These are phyloP conservation scores for Melinaea marsaeus DNA, from an alignment of 2,888 invertebrate genomes.

Conservation along the genomic window DNA sequence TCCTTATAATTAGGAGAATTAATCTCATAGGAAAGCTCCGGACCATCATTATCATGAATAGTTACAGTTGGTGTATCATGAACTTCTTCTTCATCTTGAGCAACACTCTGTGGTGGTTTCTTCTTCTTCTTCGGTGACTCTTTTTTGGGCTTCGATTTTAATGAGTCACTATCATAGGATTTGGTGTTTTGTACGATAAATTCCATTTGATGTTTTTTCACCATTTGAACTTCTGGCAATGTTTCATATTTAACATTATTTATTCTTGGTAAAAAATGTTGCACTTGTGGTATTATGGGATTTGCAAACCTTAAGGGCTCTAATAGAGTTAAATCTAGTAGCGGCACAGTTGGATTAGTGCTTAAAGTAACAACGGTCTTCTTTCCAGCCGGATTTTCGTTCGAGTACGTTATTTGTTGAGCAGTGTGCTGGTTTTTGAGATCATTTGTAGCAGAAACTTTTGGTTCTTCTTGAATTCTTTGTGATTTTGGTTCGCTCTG, in stretches of 20 bases:
- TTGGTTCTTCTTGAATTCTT: constrained; percentile 35
- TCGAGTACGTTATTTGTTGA: constrained; percentile 34
- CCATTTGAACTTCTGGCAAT: constrained; percentile 46
- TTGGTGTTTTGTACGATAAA: constrained; percentile 52
- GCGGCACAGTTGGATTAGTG: constrained; percentile 57
- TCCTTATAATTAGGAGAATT: constrained; percentile 64
- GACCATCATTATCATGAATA: constrained; percentile 47
- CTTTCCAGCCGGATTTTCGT: constrained; percentile 50
- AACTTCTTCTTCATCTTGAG: constrained; percentile 43
- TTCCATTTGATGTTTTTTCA: constrained; percentile 54
- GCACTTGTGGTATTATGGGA: constrained; percentile 70
- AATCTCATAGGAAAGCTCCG: constrained; percentile 62
- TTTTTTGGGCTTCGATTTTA: constrained; percentile 47
- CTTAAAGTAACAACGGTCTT: constrained; percentile 56
- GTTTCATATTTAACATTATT: constrained; percentile 56
- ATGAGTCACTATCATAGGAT: constrained; percentile 47
- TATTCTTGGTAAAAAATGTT: constrained; percentile 68
- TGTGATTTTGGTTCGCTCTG: constrained; percentile 45
- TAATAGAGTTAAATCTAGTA: constrained; percentile 62
- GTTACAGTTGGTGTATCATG: constrained; percentile 45
- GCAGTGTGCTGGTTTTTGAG: constrained; percentile 32
- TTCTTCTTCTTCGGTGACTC: constrained; percentile 43
- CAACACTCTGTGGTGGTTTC: constrained; percentile 35
- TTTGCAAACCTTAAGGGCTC: constrained; percentile 68
- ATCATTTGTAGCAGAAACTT: constrained; percentile 21